Evolutionary conservation across 2,797 vertebrate species (phyloP).

Genomic region (Rhodeus uyekii): DNA sequence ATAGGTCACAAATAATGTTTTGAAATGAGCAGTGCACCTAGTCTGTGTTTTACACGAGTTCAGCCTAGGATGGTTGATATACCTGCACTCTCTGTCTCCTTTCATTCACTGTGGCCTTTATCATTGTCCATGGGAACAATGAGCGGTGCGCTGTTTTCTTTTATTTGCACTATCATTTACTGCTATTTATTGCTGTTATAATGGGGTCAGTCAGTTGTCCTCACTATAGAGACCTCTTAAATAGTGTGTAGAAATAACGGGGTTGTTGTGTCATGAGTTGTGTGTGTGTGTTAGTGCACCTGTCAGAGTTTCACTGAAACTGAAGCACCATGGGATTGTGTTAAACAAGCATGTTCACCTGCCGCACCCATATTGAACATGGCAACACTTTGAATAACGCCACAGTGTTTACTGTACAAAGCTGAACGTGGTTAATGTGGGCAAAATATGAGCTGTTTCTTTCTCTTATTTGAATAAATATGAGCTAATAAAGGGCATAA

Average conservation of each 20-base stretch:
- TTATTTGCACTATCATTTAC: not conserved
- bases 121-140: not conserved
- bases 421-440: slow-evolving; percentile 14
- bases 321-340: slow-evolving; percentile 51
- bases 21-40: not conserved
- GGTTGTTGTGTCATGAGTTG: not conserved
- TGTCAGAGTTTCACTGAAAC: slow-evolving; percentile 70
- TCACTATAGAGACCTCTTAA: not conserved
- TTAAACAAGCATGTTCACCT: slow-evolving; percentile 42
- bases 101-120: not conserved
- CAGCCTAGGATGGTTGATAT: not conserved
- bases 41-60: not conserved
- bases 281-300: slow-evolving; percentile 6
- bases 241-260: not conserved
- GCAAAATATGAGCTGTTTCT: not conserved
- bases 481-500: not conserved
- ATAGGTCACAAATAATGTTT: not conserved
- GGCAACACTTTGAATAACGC: slow-evolving; percentile 33
- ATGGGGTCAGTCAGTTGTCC: slow-evolving; percentile 17
- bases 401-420: slow-evolving; percentile 16
- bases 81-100: not conserved
- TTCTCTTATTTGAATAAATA: not conserved
- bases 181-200: not conserved
- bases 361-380: slow-evolving; percentile 51
- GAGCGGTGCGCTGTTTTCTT: not conserved